Evolutionary conservation across 35 echinoderm and acorn worm genomes (phyloP).

Genomic region (Apostichopus californicus): DNA sequence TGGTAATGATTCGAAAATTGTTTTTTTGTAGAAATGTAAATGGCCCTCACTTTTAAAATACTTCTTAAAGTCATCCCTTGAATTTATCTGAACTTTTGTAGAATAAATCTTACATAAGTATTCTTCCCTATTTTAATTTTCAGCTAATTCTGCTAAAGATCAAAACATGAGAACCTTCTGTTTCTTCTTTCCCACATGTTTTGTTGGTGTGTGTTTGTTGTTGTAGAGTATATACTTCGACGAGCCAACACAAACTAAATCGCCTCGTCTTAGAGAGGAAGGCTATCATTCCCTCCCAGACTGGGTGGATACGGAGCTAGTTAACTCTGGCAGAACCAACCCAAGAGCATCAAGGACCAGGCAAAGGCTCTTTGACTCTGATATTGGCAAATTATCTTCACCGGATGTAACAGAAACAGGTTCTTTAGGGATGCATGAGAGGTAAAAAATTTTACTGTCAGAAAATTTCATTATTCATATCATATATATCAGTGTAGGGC

Average conservation of each 20-base stretch:
- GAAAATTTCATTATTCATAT: neutral
- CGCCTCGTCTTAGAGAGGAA: constrained; percentile 33
- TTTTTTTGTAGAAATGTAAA: no score
- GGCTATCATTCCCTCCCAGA: constrained; percentile 65
- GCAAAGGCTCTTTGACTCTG: constrained; percentile 41
- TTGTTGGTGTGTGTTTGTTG: no score
- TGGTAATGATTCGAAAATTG: no score
- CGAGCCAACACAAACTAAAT: constrained; percentile 68
- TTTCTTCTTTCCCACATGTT: no score
- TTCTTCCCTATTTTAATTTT: no score
- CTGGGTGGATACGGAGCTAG: constrained; percentile 81
- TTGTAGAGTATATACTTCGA: constrained; percentile 89
- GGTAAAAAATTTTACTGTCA: neutral
- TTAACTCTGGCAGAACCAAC: neutral
- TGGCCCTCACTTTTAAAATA: no score
- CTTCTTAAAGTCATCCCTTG: no score
- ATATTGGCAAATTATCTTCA: constrained; percentile 1
- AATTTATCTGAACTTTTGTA: no score
- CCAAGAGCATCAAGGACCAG: constrained; percentile 37
- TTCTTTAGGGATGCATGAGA: constrained; percentile 19
- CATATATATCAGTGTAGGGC: no score
- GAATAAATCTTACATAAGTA: no score
- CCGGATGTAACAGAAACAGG: neutral
- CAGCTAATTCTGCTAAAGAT: no score
- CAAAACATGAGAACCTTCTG: no score